Base-by-base conservation (phyloP, 2,113 vertebrate species). In the Motacilla alba region DNA sequence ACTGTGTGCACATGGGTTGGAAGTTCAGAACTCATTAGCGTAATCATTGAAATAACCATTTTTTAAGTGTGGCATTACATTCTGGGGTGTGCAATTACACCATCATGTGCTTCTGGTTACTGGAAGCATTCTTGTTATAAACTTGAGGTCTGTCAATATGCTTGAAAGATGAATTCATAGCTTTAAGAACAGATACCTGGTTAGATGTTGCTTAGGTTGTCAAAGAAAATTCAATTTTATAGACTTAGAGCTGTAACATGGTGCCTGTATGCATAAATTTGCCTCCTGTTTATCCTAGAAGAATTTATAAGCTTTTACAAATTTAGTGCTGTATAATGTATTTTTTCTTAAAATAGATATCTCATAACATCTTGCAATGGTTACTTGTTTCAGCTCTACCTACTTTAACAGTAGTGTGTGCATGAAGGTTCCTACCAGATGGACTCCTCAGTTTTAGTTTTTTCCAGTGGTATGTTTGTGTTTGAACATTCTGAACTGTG, bases 21-120 rank as follows among this genome's bases (percentile, higher is more conserved):
- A 98, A 98, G 97, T 98, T 98, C 97, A 98, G 97, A 96, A 97
- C 97, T 98, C 92, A 89, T 98, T 98, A 98, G 94, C 2, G 94
- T 96, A 96, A 97, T 97, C 96, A 98, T 97, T 97, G 97, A 97
- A 97, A 97, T 97, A 98, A 97, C 96, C 93, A 93, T 90, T 97
- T 98, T 93, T 92, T 13, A 96, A 98, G 95, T 89, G 83, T 96
- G 66, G 63, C 83, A 74, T 97, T 97, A 97, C 88, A 87, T 97
- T 96, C 94, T 1, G 7, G 73, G 83, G 81, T 92, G 43, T 96
- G 89, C 44, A 90, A 92, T 97, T 96, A 92, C 59, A 89, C 30
- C 90, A 73, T 93, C 84, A 68, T 66, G 80, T 84, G 81, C 70
- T 95, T 70, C 68, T 76, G 64, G 75, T 93, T 95, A 58, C 83